Conservation (phyloP, 1,140 invertebrate species). For the Diorhabda elongata region DNA sequence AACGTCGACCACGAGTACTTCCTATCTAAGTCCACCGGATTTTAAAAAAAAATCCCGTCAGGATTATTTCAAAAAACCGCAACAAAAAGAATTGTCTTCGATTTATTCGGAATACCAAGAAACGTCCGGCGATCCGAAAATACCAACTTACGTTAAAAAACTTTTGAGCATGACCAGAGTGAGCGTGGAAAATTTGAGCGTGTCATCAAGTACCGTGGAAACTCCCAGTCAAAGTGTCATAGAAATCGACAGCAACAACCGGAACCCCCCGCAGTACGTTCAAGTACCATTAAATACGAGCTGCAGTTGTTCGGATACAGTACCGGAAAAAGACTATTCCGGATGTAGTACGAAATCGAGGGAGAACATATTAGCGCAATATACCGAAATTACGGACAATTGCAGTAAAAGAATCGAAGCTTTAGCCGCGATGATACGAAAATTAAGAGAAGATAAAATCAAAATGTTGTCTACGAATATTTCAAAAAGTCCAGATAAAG, state of each 20-base stretch:
- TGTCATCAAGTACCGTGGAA: conserved; percentile 51
- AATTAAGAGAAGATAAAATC: conserved; percentile 54
- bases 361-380: conserved; percentile 26
- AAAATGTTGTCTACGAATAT: conserved; percentile 32
- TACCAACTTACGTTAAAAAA: conserved; percentile 51
- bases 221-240: conserved; percentile 53
- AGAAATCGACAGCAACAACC: conserved; percentile 37
- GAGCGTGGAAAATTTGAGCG: conserved; percentile 50
- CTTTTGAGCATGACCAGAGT: conserved; percentile 51
- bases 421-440: conserved; percentile 52
- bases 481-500: conserved; percentile 8
- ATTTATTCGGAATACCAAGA: conserved; percentile 17
- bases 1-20: conserved; percentile 37
- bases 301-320: conserved; percentile 12
- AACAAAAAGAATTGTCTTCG: conserved; percentile 25
- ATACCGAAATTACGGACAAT: conserved; percentile 51
- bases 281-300: conserved; percentile 11
- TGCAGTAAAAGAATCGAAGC: conserved; percentile 53
- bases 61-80: conserved; percentile 34
- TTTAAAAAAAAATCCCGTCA: conserved; percentile 20
- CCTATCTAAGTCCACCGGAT: conserved; percentile 44
- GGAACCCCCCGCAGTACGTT: conserved; percentile 14
- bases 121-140: conserved; percentile 27
- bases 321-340: conserved; percentile 19
- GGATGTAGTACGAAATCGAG: conserved; percentile 15